Base-by-base conservation (phyloP, 2,797 vertebrate species). In the Jordanella pulchra region DNA sequence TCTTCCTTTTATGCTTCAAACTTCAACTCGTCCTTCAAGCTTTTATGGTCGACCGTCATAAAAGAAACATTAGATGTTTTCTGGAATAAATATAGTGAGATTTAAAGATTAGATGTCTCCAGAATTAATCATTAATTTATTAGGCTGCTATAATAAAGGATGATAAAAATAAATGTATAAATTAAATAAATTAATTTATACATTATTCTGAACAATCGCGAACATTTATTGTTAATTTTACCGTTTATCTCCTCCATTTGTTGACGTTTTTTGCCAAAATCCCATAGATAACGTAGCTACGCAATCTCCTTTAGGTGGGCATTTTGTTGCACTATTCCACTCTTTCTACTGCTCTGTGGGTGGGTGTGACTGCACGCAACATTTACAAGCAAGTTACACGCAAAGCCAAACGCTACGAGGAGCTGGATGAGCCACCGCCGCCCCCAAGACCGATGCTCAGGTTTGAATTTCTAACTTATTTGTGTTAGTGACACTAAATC, bases 311-410 rank as follows among this genome's bases (percentile, higher is more conserved):
- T 21, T 60, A 99, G 98, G 96, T 99, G 82, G 97, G 97, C 21
- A 99, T 99, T 85, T 91, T 99, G 87, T 93, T 99, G 69, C 98
- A 99, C 88, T 99, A 99, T 85, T 98, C 97, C 5, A 99, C 98
- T 10, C 94, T 99, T 72, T 96, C 98, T 1, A 98, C 97, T 0
- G 94, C 97, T 4, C 84, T 99, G 7, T 99, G 97, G 98, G 95
- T 97, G 17, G 98, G 98, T 0, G 97, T 99, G 81, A 99, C 97
- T 0, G 98, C 96, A 39, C 95, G 98, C 67, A 99, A 99, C 89
- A 98, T 99, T 86, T 98, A 99, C 84, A 99, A 99, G 72, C 98
- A 99, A 92, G 92, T 99, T 86, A 99, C 97, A 0, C 96, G 96
- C 73, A 99, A 99, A 83, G 93, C 95, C 39, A 99, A 98, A 18